phyloP scores from a whole-genome alignment of 1,140 invertebrate genomes.

The Orchestia grillus region DNA sequence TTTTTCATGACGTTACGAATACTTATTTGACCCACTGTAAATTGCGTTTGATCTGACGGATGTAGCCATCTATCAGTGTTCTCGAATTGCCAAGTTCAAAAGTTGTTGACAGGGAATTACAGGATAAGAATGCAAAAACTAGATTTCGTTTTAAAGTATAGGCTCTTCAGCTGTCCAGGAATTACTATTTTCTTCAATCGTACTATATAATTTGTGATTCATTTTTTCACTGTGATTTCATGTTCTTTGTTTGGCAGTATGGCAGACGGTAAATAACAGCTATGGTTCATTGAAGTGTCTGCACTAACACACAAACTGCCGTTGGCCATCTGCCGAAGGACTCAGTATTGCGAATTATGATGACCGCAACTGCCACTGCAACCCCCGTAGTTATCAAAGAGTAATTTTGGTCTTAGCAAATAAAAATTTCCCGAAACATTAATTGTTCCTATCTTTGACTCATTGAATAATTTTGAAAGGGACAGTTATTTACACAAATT shows the following conservation, averaged over 20 bases:
- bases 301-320: not conserved
- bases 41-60: too few species aligned
- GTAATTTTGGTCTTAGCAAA: not conserved
- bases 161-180: not conserved
- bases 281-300: not conserved
- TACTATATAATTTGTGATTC: not conserved
- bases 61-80: too few species aligned
- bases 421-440: not conserved
- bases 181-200: not conserved
- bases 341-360: not conserved
- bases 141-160: not conserved
- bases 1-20: too few species aligned
- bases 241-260: not conserved
- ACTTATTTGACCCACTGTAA: too few species aligned
- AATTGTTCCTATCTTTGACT: not conserved
- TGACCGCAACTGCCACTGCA: not conserved
- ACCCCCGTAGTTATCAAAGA: not conserved
- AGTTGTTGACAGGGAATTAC: too few species aligned
- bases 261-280: not conserved
- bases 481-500: not conserved
- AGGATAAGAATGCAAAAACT: not conserved
- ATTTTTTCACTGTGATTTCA: not conserved
- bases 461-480: too few species aligned
- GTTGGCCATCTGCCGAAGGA: not conserved
- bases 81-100: too few species aligned